Conservation (phyloP, 1,140 invertebrate genomes). For the Drosophila funebris region DNA sequence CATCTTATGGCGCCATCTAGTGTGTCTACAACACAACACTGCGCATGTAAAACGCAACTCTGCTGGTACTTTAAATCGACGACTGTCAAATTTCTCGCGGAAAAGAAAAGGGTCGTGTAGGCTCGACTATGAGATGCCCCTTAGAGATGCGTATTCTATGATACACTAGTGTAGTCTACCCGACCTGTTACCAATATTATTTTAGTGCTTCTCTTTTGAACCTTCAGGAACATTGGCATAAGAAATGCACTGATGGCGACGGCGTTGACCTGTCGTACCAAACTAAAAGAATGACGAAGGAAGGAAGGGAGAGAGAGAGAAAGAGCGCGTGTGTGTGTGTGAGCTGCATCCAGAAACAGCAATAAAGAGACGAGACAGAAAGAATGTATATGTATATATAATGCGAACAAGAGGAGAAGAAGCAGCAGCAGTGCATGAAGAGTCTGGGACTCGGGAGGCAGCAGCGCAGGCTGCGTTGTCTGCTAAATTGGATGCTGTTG, state of each 20-base stretch:
- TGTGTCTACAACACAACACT: neutral
- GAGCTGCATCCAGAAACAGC: slow-evolving; percentile 7
- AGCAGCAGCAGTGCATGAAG: slow-evolving; percentile 1
- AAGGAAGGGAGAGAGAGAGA: slow-evolving; percentile 7
- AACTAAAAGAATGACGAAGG: no score
- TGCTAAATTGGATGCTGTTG: slow-evolving; percentile 71
- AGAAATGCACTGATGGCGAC: slow-evolving; percentile 46
- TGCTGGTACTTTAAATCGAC: neutral
- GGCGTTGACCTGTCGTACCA: slow-evolving; percentile 62
- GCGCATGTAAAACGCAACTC: neutral
- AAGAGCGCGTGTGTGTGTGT: slow-evolving; percentile 5
- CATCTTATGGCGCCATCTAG: slow-evolving; percentile 9
- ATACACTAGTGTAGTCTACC: neutral
- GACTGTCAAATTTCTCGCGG: neutral
- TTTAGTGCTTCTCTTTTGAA: neutral
- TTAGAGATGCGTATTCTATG: neutral
- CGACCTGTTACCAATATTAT: neutral
- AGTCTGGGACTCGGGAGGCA: slow-evolving; percentile 33
- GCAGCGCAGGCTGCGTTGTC: slow-evolving; percentile 27
- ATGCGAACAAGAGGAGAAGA: neutral
- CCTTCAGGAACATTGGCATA: slow-evolving; percentile 15
- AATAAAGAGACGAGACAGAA: slow-evolving; percentile 8
- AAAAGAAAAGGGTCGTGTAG: neutral
- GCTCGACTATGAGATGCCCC: neutral
- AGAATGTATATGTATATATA: neutral